Evolutionary conservation across 2,113 vertebrate species (phyloP).

Genomic region (Dunckerocampus dactyliophorus): DNA sequence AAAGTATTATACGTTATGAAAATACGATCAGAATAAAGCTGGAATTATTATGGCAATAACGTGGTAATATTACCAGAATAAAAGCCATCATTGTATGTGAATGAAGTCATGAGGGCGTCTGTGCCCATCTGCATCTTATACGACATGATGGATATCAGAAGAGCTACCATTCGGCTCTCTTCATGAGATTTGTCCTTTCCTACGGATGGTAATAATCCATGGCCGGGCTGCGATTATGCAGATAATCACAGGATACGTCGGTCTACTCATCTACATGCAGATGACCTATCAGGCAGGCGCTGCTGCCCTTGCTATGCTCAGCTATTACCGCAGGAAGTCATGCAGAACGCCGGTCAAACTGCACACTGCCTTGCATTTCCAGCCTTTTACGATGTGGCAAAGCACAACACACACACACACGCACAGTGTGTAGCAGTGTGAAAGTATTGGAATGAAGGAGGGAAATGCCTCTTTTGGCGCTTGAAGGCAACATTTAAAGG

Average conservation of each 20-base stretch:
- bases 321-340: constrained; percentile 38
- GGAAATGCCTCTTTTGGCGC: neutral
- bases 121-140: too few relatives aligned
- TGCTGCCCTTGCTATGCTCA: constrained; percentile 19
- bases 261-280: constrained; percentile 54
- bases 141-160: neutral
- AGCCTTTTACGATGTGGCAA: constrained; percentile 32
- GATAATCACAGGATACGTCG: constrained; percentile 34
- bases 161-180: neutral
- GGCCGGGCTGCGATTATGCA: constrained; percentile 24
- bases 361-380: constrained; percentile 27
- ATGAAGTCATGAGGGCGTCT: too few relatives aligned
- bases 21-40: too few relatives aligned
- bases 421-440: constrained; percentile 18
- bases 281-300: constrained; percentile 16
- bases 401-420: constrained; percentile 31
- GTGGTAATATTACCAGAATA: too few relatives aligned
- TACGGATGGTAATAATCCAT: neutral
- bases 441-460: neutral
- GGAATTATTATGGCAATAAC: too few relatives aligned
- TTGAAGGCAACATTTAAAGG: neutral
- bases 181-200: too few relatives aligned
- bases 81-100: too few relatives aligned
- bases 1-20: too few relatives aligned
- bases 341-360: constrained; percentile 51